These are phyloP conservation scores for Patagioenas fasciata DNA, from an alignment of 2,113 vertebrate species.

Conservation along the genomic window DNA sequence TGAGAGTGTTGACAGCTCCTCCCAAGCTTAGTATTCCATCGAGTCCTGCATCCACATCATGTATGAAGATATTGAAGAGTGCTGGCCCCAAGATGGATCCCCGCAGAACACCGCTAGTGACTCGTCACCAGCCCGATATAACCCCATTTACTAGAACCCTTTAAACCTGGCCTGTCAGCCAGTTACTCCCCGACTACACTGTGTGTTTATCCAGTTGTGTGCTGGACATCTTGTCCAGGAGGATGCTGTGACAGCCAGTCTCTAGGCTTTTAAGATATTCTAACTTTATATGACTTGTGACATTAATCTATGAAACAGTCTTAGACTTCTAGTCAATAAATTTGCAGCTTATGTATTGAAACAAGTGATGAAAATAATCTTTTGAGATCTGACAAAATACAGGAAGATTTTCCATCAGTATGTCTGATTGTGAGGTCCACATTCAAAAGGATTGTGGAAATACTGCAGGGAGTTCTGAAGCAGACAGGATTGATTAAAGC, in stretches of 20 bases:
- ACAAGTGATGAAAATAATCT: not conserved
- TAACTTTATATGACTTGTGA: not conserved
- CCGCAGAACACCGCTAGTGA: too few species aligned
- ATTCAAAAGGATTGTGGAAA: not conserved
- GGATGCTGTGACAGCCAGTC: too few species aligned
- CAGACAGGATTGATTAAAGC: not conserved
- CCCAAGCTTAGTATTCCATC: too few species aligned
- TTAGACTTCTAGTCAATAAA: not conserved
- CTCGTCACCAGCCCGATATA: too few species aligned
- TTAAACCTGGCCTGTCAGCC: too few species aligned
- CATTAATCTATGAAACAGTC: not conserved
- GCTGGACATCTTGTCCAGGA: too few species aligned
- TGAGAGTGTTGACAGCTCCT: too few species aligned
- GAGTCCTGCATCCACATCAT: too few species aligned
- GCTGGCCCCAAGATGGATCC: too few species aligned
- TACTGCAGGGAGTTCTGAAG: not conserved
- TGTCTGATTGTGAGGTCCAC: not conserved
- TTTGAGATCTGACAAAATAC: not conserved
- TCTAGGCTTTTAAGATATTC: not conserved
- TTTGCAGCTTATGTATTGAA: not conserved
- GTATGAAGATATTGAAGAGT: too few species aligned
- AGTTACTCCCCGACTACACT: not conserved
- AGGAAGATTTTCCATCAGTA: not conserved
- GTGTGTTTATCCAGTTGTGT: not conserved
- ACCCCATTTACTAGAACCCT: too few species aligned